Evolutionary conservation across 2,113 vertebrate species (phyloP).

Genomic region (Columba janthina): DNA sequence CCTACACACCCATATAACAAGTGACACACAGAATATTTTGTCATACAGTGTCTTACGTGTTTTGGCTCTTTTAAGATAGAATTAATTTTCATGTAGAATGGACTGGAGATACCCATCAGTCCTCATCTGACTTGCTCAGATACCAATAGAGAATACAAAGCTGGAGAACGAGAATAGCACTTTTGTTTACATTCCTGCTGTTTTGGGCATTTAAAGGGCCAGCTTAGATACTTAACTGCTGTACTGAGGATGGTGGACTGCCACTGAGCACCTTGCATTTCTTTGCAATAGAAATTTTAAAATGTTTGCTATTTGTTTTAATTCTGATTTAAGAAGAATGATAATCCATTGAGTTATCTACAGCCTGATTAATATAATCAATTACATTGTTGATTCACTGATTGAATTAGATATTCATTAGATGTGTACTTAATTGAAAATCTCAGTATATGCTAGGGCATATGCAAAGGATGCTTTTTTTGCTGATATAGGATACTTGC

Average conservation of each 20-base stretch:
- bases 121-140: neutral
- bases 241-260: neutral
- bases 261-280: neutral
- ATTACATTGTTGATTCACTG: neutral
- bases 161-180: neutral
- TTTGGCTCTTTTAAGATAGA: neutral
- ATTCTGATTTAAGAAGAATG: neutral
- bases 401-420: neutral
- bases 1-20: neutral
- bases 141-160: neutral
- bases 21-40: neutral
- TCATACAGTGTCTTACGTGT: neutral
- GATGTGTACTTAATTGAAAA: neutral
- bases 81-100: neutral
- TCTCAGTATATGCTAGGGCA: neutral
- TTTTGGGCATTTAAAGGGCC: neutral
- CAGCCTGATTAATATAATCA: neutral
- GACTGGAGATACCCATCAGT: neutral
- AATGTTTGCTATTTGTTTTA: neutral
- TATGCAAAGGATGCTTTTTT: neutral
- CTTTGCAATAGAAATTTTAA: neutral
- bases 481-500: neutral
- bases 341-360: neutral
- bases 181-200: neutral
- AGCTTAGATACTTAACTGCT: neutral